Percentiles rank a stretch among this genome's conserved stretches.
Conservation (phyloP, 2,113 vertebrate genomes). For the Anhinga rufa region DNA sequence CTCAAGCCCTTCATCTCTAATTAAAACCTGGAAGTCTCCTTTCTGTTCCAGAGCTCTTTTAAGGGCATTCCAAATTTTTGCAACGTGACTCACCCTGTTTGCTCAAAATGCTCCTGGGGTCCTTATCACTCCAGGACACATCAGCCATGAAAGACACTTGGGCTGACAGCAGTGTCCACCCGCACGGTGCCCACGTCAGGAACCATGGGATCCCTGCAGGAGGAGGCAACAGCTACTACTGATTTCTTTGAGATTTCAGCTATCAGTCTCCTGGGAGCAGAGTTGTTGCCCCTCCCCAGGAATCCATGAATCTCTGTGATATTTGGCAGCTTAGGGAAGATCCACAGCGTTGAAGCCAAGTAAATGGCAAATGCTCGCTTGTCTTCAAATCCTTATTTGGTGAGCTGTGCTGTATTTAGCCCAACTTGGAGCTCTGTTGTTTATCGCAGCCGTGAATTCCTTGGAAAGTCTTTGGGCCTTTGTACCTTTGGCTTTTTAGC, state of each 20-base stretch:
- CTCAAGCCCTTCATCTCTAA: not conserved
- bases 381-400: slow-evolving; percentile 34
- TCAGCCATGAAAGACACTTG: not conserved
- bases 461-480: not conserved
- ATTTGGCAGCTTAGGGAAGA: slow-evolving; percentile 11
- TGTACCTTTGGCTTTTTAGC: slow-evolving; percentile 4
- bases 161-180: not conserved
- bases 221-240: not conserved
- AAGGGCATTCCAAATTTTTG: not conserved
- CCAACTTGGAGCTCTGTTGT: not conserved
- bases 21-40: slow-evolving; percentile 22
- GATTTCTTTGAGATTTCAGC: not conserved
- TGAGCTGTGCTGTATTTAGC: not conserved
- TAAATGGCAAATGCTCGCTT: not conserved
- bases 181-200: not conserved
- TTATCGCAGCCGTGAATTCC: not conserved
- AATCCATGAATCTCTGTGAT: not conserved
- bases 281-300: not conserved
- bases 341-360: not conserved
- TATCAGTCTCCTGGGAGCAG: rapidly evolving
- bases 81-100: not conserved
- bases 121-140: not conserved
- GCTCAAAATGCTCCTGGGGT: not conserved
- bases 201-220: not conserved
- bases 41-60: not conserved